Evolutionary conservation across 1,140 invertebrate species (phyloP), one percentile per base, ranked within the genome.

Genomic region (Sitophilus oryzae): DNA sequence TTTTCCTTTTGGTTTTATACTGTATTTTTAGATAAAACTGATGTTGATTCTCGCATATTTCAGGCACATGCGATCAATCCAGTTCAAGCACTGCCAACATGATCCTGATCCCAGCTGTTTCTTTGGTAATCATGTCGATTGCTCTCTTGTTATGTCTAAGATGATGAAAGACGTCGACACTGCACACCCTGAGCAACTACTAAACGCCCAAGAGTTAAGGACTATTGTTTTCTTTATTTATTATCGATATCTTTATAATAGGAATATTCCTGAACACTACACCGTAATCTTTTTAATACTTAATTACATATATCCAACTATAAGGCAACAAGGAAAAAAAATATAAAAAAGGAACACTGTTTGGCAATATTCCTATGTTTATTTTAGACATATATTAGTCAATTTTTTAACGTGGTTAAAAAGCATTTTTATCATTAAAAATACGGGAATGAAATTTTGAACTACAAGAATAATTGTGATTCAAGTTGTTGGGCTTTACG

Each of bases 21-120:
- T 36, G 22, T 22, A 37, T 42, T 23, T 11, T 47, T 47, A n/a
- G n/a, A n/a, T n/a, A n/a, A 5, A 30, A 30, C 11, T 30, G 11
- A 30, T 30, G 25, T 47, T 50, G n/a, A n/a, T n/a, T n/a, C n/a
- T n/a, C n/a, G n/a, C 54, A 10, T 55, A 53, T 59, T 66, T 6
- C 48, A 69, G 67, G 66, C 40, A 65, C 67, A n/a, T 70, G 68
- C 44, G 64, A 62, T 14, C 60, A 66, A 56, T 49, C 49, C 10
- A 63, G 63, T 37, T 43, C 56, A 14, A 52, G 58, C 16, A 68
- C 60, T 56, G 52, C 64, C 8, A 58, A 61, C 37, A 18, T 52
- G 5, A 42, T 60, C 11, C 18, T 62, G n/a, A 43, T 65, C 10
- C 63, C 66, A 11, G 54, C 61, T 14, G 23, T 60, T 38, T 34